Evolutionary conservation across 1,140 invertebrate species (phyloP).

Genomic region (Drosophila navojoa): DNA sequence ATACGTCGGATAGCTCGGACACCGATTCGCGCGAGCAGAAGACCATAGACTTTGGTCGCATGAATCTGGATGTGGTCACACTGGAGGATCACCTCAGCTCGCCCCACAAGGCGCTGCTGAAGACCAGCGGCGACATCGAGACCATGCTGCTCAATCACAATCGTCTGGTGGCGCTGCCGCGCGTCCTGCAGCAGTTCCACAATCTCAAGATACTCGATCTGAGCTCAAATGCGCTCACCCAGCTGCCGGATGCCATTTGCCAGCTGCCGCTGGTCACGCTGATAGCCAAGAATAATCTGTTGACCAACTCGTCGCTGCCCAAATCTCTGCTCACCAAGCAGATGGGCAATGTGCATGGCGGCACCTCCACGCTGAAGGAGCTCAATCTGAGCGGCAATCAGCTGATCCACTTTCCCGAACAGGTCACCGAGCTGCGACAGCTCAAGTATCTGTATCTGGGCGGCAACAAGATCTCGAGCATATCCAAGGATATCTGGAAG

Average conservation of each 20-base stretch:
- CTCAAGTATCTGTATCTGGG: slow-evolving; percentile 95
- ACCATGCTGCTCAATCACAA: slow-evolving; percentile 90
- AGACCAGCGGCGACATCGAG: slow-evolving; percentile 85
- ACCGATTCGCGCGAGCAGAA: slow-evolving; percentile 88
- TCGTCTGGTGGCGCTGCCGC: slow-evolving; percentile 85
- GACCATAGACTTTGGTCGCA: slow-evolving; percentile 89
- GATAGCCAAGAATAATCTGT: slow-evolving; percentile 93
- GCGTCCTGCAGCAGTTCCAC: slow-evolving; percentile 86
- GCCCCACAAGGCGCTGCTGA: slow-evolving; percentile 85
- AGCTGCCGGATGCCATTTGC: slow-evolving; percentile 89
- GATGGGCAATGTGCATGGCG: slow-evolving; percentile 7
- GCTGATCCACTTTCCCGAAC: slow-evolving; percentile 92
- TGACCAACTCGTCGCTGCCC: slow-evolving; percentile 92
- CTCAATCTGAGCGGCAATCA: slow-evolving; percentile 97
- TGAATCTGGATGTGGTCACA: slow-evolving; percentile 86
- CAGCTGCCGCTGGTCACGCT: slow-evolving; percentile 89
- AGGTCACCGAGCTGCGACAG: slow-evolving; percentile 90
- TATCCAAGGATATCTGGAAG: slow-evolving; percentile 92
- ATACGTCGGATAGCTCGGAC: slow-evolving; percentile 92
- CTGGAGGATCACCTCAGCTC: slow-evolving; percentile 84
- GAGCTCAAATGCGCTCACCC: slow-evolving; percentile 92
- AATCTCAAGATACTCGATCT: slow-evolving; percentile 92
- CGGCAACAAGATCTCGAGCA: slow-evolving; percentile 91
- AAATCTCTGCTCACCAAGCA: slow-evolving; percentile 87
- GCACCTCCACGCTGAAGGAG: slow-evolving; percentile 87